Percentiles rank a stretch among this genome's conserved stretches.
Evolutionary conservation across 2,113 vertebrate species (phyloP).

Genomic region (Aegotheles bennettii): DNA sequence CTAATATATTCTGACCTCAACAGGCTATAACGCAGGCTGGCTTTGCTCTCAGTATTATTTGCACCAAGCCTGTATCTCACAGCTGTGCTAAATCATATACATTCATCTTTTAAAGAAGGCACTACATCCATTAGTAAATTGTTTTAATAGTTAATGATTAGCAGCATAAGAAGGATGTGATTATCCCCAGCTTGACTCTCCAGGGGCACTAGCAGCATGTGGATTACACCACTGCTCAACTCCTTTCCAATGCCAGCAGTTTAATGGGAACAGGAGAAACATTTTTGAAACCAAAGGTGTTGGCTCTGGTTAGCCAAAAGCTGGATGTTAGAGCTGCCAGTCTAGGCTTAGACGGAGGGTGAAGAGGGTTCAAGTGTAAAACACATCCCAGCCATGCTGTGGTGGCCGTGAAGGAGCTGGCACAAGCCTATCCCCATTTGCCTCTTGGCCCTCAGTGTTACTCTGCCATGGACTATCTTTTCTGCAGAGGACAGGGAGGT

Average conservation of each 20-base stretch:
- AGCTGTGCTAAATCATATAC: neutral
- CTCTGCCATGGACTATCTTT: neutral
- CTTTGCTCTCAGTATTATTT: slow-evolving; percentile 24
- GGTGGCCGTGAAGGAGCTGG: neutral
- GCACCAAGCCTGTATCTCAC: neutral
- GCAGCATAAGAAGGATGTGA: neutral
- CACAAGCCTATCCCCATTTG: neutral
- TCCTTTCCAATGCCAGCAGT: neutral
- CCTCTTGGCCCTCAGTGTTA: fast-evolving
- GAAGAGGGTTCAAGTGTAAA: fast-evolving
- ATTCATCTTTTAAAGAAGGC: slow-evolving; percentile 43
- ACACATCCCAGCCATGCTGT: fast-evolving
- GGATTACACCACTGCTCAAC: neutral
- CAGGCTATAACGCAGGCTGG: slow-evolving; percentile 12
- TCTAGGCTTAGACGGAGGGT: neutral
- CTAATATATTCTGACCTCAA: slow-evolving; percentile 62
- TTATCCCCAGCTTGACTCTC: slow-evolving; percentile 1
- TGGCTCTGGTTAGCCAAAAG: neutral
- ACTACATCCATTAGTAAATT: slow-evolving; percentile 57
- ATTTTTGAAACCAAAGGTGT: neutral
- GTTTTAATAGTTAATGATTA: slow-evolving; percentile 56
- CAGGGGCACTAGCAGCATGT: neutral
- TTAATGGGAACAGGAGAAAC: neutral
- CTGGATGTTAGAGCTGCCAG: neutral
- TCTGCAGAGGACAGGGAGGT: neutral